Evolutionary conservation across 2,797 vertebrate species (phyloP).

Genomic region (Steatocranus sp.): DNA sequence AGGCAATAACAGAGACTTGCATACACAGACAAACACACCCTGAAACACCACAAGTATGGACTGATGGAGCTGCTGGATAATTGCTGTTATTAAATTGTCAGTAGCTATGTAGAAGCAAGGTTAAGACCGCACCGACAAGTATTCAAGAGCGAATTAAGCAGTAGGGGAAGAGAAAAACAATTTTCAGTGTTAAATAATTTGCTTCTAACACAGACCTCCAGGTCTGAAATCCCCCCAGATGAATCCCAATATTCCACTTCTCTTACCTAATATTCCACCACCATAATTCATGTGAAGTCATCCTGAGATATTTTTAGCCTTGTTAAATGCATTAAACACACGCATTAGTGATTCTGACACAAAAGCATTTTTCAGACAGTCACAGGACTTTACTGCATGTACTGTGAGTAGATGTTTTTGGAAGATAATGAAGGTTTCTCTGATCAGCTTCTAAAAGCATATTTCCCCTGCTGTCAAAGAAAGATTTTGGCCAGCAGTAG

Average conservation of each 20-base stretch:
- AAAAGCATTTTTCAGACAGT: not conserved
- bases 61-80: constrained; percentile 12
- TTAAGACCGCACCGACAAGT: not conserved
- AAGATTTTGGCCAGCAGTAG: not conserved
- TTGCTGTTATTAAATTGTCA: constrained; percentile 50
- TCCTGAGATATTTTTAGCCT: not conserved
- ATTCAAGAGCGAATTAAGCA: not conserved
- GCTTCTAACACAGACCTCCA: not conserved
- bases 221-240: not conserved
- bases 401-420: not conserved
- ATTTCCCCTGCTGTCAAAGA: not conserved
- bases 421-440: not conserved
- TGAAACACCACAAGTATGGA: constrained; percentile 21
- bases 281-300: not conserved
- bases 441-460: not conserved
- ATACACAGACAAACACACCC: constrained; percentile 28
- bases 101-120: not conserved
- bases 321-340: not conserved
- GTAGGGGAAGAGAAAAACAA: not conserved
- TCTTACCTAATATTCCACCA: not conserved
- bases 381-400: not conserved
- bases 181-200: not conserved
- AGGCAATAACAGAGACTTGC: not conserved
- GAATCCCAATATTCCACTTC: not conserved
- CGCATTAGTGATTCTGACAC: not conserved